Evolutionary conservation across 1,140 invertebrate species (phyloP), one percentile per base, ranked within the genome.

Genomic region (Ectropis grisescens): DNA sequence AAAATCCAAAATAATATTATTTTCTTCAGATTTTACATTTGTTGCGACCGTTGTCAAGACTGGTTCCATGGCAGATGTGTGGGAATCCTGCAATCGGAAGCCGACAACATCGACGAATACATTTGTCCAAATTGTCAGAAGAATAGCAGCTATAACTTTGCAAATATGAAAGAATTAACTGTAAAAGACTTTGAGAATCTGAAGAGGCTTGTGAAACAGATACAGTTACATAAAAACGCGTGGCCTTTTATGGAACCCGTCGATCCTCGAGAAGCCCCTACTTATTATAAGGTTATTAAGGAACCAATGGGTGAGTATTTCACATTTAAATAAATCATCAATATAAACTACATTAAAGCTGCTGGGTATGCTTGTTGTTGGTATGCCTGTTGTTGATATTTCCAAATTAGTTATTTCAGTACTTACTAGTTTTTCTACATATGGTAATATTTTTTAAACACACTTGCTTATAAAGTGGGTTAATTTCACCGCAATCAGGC

Each of bases 51-150:
- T 31, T 99, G 98, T 82, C 94, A 98, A 76, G 96, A 98, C 78
- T 99, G 98, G 98, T 99, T 98, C 82, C 98, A 99, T 75, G 97
- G 97, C 2, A 86, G 93, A 32, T 99, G 98, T 79, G 96, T 99
- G 5, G 97, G 96, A 7, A 96, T 98, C 57, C 82, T 98, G 15
- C 94, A 97, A 67, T 92, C 90, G 2, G 96, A 98, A 74, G 96
- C 95, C 3, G 94, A 97, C 61, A 91, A 92, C 56, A 96, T 98
- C 45, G 95, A 97, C 56, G 95, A 96, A 55, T 99, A 98, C 61
- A 89, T 97, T 41, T 99, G 97, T 85, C 96, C 96, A 0, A 94
- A 93, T 66, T 99, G 97, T 82, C 92, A 96, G 62, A 87, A 90
- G 36, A 93, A 95, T 74, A 93, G 90, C 41, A 90, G 89, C 13